phyloP scores from a whole-genome alignment of 53 echinoderm and acorn worm genomes.

The Temnopleurus reevesii region DNA sequence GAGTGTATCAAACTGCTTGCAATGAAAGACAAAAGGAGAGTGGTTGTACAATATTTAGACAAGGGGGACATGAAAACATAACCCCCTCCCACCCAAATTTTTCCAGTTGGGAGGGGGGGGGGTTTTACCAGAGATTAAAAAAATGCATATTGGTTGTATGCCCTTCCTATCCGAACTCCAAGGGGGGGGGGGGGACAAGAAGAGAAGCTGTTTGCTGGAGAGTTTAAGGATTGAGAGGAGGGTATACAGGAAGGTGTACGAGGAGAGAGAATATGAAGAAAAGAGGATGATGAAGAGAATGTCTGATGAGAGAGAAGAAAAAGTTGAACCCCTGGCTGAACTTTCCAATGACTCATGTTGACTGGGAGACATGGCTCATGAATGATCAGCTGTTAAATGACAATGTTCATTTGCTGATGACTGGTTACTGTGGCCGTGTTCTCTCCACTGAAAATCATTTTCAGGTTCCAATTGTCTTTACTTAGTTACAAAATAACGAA shows the following conservation, averaged over 20 bases:
- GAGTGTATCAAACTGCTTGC: too few species aligned
- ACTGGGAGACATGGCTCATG: not conserved
- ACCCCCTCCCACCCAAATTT: too few species aligned
- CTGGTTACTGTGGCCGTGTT: not conserved
- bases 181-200: not conserved
- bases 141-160: too few species aligned
- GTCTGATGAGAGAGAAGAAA: not conserved
- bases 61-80: too few species aligned
- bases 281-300: not conserved
- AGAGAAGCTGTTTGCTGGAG: too few species aligned
- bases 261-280: not conserved
- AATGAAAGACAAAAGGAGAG: too few species aligned
- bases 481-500: not conserved
- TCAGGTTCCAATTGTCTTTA: not conserved
- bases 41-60: too few species aligned
- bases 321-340: not conserved
- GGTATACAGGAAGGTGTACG: too few species aligned
- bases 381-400: constrained; percentile 37
- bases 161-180: too few species aligned
- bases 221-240: too few species aligned
- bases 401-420: not conserved
- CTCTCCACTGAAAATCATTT: not conserved
- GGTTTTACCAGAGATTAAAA: too few species aligned
- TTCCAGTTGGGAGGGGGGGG: too few species aligned
- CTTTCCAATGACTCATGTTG: constrained; percentile 28